Base-by-base conservation (phyloP, 2,888 invertebrate genomes). In the Drosophila antonietae region DNA sequence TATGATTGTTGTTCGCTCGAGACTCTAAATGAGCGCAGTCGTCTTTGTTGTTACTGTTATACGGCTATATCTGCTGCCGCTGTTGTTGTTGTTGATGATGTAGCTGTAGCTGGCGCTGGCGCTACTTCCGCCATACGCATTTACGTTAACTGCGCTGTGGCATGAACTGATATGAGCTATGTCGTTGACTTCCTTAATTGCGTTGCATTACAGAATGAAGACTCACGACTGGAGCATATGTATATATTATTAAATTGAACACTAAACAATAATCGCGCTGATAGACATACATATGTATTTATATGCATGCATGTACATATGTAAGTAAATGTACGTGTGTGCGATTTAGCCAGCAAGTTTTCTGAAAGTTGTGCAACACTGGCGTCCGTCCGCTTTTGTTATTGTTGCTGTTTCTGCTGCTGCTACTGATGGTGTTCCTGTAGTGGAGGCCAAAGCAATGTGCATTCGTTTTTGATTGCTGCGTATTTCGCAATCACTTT, bases 401-500 rank as follows among this genome's bases (percentile, higher is more conserved):
- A 62, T 77, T 78, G 59, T 59, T 80, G 63, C 80, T 75, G 85
- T 58, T 78, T 46, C 53, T 68, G 68, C 52, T 67, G 20, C 64
- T 77, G 52, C 53, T 76, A 51, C 78, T 37, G 41, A 57, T 78
- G 47, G 9, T 47, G 58, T 67, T 69, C 69, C 61, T 64, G 44
- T 33, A 18, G 46, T 43, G 31, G 60, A 59, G 52, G 49, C 53
- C 35, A 69, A 56, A 60, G 60, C 43, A 76, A 75, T 67, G 58
- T 73, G 68, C 73, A 80, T 69, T 66, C 60, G 60, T 55, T 68
- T 65, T 60, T 58, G 63, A 62, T 78, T 56, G 46, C 60, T 68
- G 63, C 57, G 57, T 73, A 84, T 84, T 84, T 89, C 84, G 84
- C 84, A 84, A 84, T 84, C 89, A 81, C 71, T 71, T 87, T 73